Evolutionary conservation across 2,113 vertebrate species (phyloP).

Genomic region (Xenopus laevis): DNA sequence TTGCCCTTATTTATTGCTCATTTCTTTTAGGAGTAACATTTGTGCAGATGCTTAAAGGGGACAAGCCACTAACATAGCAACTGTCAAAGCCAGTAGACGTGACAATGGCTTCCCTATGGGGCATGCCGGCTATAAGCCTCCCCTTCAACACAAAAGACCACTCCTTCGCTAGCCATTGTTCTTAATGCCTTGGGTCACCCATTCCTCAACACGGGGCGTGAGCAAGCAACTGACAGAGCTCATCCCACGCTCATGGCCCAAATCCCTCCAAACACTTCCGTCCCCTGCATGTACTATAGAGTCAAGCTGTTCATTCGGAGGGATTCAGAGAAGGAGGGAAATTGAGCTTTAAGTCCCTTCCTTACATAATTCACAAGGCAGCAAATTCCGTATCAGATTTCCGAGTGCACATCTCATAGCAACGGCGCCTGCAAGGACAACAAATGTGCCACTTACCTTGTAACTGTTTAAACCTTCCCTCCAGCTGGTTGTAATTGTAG

Average conservation of each 20-base stretch:
- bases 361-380: conserved; percentile 13
- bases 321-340: too few relatives aligned
- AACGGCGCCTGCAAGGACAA: conserved; percentile 43
- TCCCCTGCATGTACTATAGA: not conserved
- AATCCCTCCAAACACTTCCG: not conserved
- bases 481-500: conserved; percentile 83
- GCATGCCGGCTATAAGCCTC: conserved; percentile 21
- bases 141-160: conserved; percentile 58
- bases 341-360: too few relatives aligned
- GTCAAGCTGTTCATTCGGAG: too few relatives aligned
- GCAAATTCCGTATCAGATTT: conserved; percentile 13
- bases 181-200: conserved; percentile 41
- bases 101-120: conserved; percentile 4
- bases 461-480: conserved; percentile 92
- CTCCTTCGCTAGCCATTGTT: conserved; percentile 62
- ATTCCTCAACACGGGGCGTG: conserved; percentile 32
- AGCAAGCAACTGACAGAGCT: conserved; percentile 9
- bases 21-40: not conserved
- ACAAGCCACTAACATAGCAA: not conserved
- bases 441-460: conserved; percentile 76
- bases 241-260: not conserved
- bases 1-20: not conserved
- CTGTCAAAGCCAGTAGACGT: not conserved
- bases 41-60: too few relatives aligned
- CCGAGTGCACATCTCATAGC: conserved; percentile 40